Base-by-base conservation (phyloP, 1,140 invertebrate species). In the Brachionus asplanchnoidis region DNA sequence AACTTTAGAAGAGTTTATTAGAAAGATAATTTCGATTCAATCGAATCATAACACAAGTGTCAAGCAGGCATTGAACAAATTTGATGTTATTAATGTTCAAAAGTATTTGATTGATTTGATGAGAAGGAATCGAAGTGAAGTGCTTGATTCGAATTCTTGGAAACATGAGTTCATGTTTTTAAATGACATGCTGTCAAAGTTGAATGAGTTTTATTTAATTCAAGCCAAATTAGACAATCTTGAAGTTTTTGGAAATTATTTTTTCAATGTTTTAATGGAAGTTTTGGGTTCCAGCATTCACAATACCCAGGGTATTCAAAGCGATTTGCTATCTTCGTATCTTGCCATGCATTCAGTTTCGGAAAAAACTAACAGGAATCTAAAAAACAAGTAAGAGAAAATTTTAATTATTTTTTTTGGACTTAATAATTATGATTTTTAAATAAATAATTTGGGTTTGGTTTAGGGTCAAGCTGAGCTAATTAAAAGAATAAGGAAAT, bases 141-240 rank as follows among this genome's bases (percentile, higher is more conserved):
- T 65, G 12, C 20, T 80, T 14, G 17, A 14, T 8, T 65, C 53
- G 17, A 60, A 23, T 60, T 12, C 20, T 60, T 82, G 50, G 44
- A 77, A 77, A 50, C 73, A 77, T 50, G 73, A 77, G 32, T 77
- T 77, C n/a, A 36, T 77, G 11, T 77, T 77, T 50, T 77, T 77
- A 46, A 77, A 77, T 26, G 73, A 77, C 23, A 50, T 77, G 17
- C 11, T 77, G 42, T 77, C 73, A 14, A 46, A 32, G 23, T 28
- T 77, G 12, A 77, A 77, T 77, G 44, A 50, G 17, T 77, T 77
- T 50, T 77, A 77, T 50, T 23, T 77, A 26, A 77, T 50, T 50
- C 73, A 77, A 50, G 73, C 73, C 5, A 50, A 50, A 26, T 12
- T 77, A 77, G 32, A 2, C 14, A 26, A 77, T 28, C 11, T 50